Base-by-base conservation (phyloP, 2,797 vertebrate species). In the Sternotherus odoratus region DNA sequence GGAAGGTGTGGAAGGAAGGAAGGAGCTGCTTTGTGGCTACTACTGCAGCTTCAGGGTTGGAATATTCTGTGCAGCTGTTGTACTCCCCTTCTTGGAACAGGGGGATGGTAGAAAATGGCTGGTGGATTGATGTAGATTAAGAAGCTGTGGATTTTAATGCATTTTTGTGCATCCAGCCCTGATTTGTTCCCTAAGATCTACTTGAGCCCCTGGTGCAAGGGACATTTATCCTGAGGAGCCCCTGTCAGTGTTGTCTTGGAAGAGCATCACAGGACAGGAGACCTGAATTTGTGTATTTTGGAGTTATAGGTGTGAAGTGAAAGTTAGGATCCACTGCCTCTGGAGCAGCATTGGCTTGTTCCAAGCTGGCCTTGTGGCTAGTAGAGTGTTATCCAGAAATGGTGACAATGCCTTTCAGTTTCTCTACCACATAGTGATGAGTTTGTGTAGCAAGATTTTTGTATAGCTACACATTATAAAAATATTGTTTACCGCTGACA, bases 401-500 rank as follows among this genome's bases (percentile, higher is more conserved):
- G 85, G 43, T 28, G 24, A 26, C 24, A 48, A 17, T 75, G 91
- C 82, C 86, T 93, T 91, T 78, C 84, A 82, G 94, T 85, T 82
- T 94, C 77, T 91, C 36, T 39, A 39, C 9, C 30, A 33, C 13
- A 3, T 19, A 12, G 36, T 36, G 19, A 19, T 69, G n/a, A 69
- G 89, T 91, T 95, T 91, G 83, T 69, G 80, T 6, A 28, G 46
- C 30, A 23, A n/a, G 24, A 15, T 85, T 39, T 28, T 75, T n/a
- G 46, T 5, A 2, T 91, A 82, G 84, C 92, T 95, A 83, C 24
- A 43, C 89, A 56, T 77, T 90, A 77, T 81, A 94, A 95, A 95
- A 95, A 90, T 94, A 80, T 24, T 19, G 69, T 94, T 94, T 48
- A 86, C 95, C 82, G 66, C 85, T 93, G 60, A 87, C 80, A 79